Evolutionary conservation across 2,888 invertebrate species (phyloP), one percentile per base, ranked within the genome.

Genomic region (Tillus elongatus): DNA sequence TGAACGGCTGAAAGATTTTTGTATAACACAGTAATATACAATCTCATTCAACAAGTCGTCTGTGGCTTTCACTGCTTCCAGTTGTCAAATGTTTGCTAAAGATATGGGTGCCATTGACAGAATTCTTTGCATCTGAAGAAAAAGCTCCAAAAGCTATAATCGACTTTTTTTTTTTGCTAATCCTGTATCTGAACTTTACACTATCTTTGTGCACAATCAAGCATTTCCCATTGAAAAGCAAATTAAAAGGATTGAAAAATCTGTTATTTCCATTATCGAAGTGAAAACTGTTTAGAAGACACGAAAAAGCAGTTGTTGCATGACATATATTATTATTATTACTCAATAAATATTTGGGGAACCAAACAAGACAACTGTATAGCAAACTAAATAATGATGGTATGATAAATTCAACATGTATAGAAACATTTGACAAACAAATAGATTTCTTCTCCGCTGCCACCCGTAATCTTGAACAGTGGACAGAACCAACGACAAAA

Each of bases 381-480:
- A 32, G 24, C 11, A 4, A n/a, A 32, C 6, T 32, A 24, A 32
- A 32, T 8, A 16, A 32, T 32, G 32, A 32, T n/a, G n/a, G n/a
- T 32, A 32, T 13, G 32, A 32, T 32, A 4, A 10, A 32, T 32
- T 19, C 32, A 32, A 32, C 32, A 3, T 13, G 24, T 19, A 10
- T 32, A 16, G 9, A 10, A 19, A 32, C 16, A 4, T 32, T 32
- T 32, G 16, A 15, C 11, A 16, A 10, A 19, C 19, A 15, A 32
- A 24, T 32, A 16, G 19, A 32, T 32, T 32, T 16, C 24, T 32
- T 16, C 13, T 19, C 16, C 32, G 24, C 16, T 12, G 32, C 32
- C 32, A 32, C 13, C 3, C 15, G 24, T 19, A 19, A 36, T 36
- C 32, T 32, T 6, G 36, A 30, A 36, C 28, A 36, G 36, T 36